phyloP scores from a whole-genome alignment of 2,797 vertebrate genomes.

The Leptoclinus maculatus region DNA sequence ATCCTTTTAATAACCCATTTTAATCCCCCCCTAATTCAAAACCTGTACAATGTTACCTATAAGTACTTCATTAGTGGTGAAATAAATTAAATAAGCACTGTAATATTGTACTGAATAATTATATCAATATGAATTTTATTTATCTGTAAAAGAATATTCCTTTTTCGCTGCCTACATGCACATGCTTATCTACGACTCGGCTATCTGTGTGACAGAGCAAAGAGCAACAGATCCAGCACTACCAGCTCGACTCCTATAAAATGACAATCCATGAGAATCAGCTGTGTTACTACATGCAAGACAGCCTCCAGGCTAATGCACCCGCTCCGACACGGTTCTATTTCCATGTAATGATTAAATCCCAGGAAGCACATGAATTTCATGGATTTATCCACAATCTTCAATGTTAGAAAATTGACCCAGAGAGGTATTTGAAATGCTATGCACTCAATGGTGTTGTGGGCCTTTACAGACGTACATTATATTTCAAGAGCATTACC shows the following conservation, averaged over 20 bases:
- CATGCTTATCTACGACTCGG: not conserved
- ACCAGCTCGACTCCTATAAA: slow-evolving; percentile 21
- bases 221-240: not conserved
- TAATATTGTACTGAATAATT: not conserved
- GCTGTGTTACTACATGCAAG: slow-evolving; percentile 29
- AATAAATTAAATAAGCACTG: not conserved
- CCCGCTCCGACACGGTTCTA: slow-evolving; percentile 6
- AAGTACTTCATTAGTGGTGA: not conserved
- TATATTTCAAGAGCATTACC: not conserved
- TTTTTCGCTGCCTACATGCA: not conserved
- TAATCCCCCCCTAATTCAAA: not conserved
- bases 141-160: not conserved
- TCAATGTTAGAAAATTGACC: slow-evolving; percentile 9
- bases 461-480: not conserved
- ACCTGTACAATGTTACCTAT: not conserved
- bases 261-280: slow-evolving; percentile 24
- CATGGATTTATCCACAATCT: slow-evolving; percentile 24
- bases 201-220: slow-evolving; percentile 5
- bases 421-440: slow-evolving; percentile 6
- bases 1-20: not conserved
- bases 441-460: not conserved
- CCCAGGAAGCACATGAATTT: slow-evolving; percentile 29
- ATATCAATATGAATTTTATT: not conserved
- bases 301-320: slow-evolving; percentile 23
- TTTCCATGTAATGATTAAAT: slow-evolving; percentile 40